These are phyloP conservation scores for Spheniscus mendiculus DNA, from an alignment of 2,113 vertebrate species.

Conservation along the genomic window DNA sequence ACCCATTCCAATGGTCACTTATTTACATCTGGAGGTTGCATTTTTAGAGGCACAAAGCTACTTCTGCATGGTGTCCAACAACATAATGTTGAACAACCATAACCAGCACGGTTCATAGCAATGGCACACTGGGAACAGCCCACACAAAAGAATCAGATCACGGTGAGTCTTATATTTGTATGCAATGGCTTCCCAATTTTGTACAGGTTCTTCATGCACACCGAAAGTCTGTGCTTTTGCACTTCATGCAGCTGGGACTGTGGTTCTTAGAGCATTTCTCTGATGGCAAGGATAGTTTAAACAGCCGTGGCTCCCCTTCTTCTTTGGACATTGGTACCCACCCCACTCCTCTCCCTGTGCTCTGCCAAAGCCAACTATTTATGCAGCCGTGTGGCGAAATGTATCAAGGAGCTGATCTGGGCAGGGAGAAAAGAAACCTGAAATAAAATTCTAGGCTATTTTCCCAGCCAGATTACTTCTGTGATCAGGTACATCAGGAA, in stretches of 20 bases:
- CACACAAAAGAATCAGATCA: background rate
- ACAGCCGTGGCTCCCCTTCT: background rate
- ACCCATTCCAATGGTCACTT: background rate
- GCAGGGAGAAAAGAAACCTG: background rate
- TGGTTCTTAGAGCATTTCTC: background rate
- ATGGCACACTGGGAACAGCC: background rate
- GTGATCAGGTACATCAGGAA: background rate
- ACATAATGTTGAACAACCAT: background rate
- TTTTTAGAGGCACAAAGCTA: background rate
- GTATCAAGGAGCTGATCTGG: background rate
- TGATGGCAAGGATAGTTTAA: background rate
- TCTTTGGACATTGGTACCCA: background rate
- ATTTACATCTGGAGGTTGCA: background rate
- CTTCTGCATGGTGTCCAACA: background rate
- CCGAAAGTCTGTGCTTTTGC: background rate
- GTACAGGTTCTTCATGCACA: background rate
- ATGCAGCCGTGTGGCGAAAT: background rate
- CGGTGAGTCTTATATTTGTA: background rate
- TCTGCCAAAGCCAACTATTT: constrained; percentile 45
- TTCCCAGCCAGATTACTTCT: background rate
- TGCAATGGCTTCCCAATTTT: background rate
- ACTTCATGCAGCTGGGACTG: background rate
- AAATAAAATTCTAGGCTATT: background rate
- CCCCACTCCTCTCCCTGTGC: background rate
- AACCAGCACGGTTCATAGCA: background rate